Evolutionary conservation across 2,113 vertebrate species (phyloP).

Genomic region (Dipodomys spectabilis): DNA sequence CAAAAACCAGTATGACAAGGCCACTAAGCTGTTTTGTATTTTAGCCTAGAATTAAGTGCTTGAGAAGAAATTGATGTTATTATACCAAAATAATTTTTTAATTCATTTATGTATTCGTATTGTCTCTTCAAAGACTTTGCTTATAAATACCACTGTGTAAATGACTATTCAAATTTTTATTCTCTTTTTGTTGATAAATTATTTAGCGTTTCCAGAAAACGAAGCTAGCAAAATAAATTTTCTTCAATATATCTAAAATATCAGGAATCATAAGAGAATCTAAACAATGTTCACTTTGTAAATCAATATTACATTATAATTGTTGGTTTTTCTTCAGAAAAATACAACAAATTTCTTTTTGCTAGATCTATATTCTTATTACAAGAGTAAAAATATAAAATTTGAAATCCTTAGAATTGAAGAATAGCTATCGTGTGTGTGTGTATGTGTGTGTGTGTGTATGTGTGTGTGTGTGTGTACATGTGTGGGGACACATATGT

Average conservation of each 20-base stretch:
- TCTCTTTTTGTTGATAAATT: background rate
- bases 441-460: too few relatives aligned
- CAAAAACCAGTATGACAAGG: background rate
- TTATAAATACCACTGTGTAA: background rate
- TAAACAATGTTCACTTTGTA: background rate
- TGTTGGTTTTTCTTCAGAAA: too few relatives aligned
- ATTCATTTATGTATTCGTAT: background rate
- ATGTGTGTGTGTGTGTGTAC: too few relatives aligned
- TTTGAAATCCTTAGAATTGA: too few relatives aligned
- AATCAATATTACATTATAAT: background rate
- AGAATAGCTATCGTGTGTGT: too few relatives aligned
- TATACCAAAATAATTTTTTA: background rate
- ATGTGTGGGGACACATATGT: too few relatives aligned
- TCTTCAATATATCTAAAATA: background rate
- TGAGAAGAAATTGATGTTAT: background rate
- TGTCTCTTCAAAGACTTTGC: background rate
- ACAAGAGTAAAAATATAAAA: too few relatives aligned
- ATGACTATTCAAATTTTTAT: background rate
- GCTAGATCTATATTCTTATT: too few relatives aligned
- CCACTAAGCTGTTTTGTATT: background rate
- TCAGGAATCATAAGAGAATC: background rate
- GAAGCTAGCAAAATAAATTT: background rate
- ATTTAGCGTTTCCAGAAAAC: background rate
- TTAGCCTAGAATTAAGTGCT: background rate
- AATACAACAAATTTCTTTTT: background rate